phyloP scores from a whole-genome alignment of 2,888 invertebrate genomes.

The Melanophora roralis region DNA sequence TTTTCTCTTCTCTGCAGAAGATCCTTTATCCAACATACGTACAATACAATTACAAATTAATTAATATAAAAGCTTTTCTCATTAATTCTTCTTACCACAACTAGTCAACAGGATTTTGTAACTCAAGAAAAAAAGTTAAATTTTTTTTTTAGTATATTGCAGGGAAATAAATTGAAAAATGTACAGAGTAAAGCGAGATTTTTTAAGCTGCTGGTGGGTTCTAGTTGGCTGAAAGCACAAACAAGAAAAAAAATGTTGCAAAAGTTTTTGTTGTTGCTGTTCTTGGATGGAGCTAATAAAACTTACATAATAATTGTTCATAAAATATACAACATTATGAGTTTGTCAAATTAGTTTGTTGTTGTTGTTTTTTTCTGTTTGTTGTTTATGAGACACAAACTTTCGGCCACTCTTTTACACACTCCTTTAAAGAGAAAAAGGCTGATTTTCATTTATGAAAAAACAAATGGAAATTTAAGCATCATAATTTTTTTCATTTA shows the following conservation, averaged over 20 bases:
- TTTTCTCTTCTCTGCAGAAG: background rate
- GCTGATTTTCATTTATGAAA: background rate
- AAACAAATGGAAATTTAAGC: slow-evolving; percentile 51
- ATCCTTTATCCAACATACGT: background rate
- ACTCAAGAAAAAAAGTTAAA: slow-evolving; percentile 23
- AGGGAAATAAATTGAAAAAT: background rate
- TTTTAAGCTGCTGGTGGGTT: background rate
- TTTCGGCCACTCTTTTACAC: slow-evolving; percentile 13
- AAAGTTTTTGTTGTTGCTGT: background rate
- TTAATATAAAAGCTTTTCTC: slow-evolving; percentile 60
- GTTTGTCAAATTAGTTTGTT: slow-evolving; percentile 73
- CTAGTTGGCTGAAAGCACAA: slow-evolving; percentile 23
- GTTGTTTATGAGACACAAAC: slow-evolving; percentile 52
- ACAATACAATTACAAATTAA: slow-evolving; percentile 55
- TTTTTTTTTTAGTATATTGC: slow-evolving; percentile 20
- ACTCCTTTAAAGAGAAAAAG: background rate
- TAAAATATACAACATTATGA: slow-evolving; percentile 75
- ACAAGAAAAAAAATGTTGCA: background rate
- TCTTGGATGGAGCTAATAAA: slow-evolving; percentile 68
- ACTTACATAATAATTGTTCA: slow-evolving; percentile 76
- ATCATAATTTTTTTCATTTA: slow-evolving; percentile 39
- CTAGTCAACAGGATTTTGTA: slow-evolving; percentile 44
- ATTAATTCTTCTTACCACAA: slow-evolving; percentile 23
- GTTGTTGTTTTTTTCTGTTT: slow-evolving; percentile 49
- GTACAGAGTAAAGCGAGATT: background rate